A percentile compares a stretch with the other conserved stretches of the same genome.
Evolutionary conservation across 1,140 invertebrate species (phyloP).

Genomic region (Euwallacea similis): DNA sequence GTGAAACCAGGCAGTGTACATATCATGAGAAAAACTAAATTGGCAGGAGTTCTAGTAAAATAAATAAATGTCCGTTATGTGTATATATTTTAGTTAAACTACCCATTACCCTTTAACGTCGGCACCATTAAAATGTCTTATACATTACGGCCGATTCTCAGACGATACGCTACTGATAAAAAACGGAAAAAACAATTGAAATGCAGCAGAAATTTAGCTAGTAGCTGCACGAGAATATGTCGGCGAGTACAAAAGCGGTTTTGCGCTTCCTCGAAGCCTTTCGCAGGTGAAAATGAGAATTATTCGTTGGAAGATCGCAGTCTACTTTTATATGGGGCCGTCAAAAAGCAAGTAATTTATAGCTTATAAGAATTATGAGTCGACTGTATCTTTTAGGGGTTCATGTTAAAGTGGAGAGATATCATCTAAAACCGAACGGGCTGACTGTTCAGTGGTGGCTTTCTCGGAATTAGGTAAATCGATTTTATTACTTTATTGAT

Average conservation of each 20-base stretch:
- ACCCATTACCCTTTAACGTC: too few relatives aligned
- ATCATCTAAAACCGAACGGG: background rate
- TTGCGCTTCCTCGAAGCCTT: slow-evolving; percentile 35
- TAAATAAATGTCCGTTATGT: too few relatives aligned
- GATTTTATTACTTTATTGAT: slow-evolving; percentile 5
- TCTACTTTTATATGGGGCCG: slow-evolving; percentile 32
- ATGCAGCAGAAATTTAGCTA: slow-evolving; percentile 32
- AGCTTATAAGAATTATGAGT: slow-evolving; percentile 12
- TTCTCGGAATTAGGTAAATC: background rate
- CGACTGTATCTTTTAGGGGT: slow-evolving; percentile 10
- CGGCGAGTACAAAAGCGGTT: slow-evolving; percentile 29
- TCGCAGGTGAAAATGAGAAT: slow-evolving; percentile 35
- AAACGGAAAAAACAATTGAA: slow-evolving; percentile 21
- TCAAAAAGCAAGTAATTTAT: slow-evolving; percentile 35
- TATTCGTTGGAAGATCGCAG: slow-evolving; percentile 32
- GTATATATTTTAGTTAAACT: too few relatives aligned
- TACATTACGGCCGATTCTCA: background rate
- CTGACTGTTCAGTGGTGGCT: background rate
- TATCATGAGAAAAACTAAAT: too few relatives aligned
- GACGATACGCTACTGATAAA: slow-evolving; percentile 29
- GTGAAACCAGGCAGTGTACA: too few relatives aligned
- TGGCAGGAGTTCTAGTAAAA: too few relatives aligned
- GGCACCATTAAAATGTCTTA: too few relatives aligned
- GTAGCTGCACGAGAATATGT: slow-evolving; percentile 30
- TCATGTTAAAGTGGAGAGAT: background rate